Evolutionary conservation across 2,888 invertebrate species (phyloP), one percentile per base, ranked within the genome.

Genomic region (Aphrophora alni): DNA sequence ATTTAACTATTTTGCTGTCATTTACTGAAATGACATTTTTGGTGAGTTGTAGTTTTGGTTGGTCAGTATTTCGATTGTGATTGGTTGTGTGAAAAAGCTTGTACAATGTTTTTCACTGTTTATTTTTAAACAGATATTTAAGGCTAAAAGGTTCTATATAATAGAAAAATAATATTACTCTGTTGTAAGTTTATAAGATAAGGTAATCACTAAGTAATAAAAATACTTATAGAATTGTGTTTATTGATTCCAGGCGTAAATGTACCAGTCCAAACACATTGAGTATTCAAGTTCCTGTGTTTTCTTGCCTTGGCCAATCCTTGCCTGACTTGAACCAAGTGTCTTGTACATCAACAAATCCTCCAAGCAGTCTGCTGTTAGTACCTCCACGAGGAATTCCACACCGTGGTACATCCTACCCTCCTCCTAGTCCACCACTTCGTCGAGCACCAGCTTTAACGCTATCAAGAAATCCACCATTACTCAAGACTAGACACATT

Each of bases 401-500:
- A 38, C 87, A 87, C 73, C 84, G 89, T 85, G 95, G 95, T 82
- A 93, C 93, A 82, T 95, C 95, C 83, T 95, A 96, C 88, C 95
- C 96, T 79, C 96, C 96, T 8, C 95, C 95, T 27, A 95, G 95
- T 84, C 95, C 87, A 86, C 90, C 87, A 87, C 86, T 89, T 74
- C 86, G 88, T 77, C 86, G 88, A 70, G 88, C 88, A 0, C 93
- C 95, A 86, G 94, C 94, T 25, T 92, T 93, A 85, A 91, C 93
- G 0, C 92, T 92, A 86, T 89, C 89, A 81, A 93, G 95, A 87
- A 93, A 95, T 88, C 96, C 96, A 81, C 96, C 95, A 10, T 90
- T 97, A 78, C 90, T 93, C 76, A 96, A 96, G 88, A 95, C 95
- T 85, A 91, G 95, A 75, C 94, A 95, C 87, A 92, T 95, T 73